Base-by-base conservation (phyloP, 2,888 invertebrate species). In the Eubasilissa splendida region DNA sequence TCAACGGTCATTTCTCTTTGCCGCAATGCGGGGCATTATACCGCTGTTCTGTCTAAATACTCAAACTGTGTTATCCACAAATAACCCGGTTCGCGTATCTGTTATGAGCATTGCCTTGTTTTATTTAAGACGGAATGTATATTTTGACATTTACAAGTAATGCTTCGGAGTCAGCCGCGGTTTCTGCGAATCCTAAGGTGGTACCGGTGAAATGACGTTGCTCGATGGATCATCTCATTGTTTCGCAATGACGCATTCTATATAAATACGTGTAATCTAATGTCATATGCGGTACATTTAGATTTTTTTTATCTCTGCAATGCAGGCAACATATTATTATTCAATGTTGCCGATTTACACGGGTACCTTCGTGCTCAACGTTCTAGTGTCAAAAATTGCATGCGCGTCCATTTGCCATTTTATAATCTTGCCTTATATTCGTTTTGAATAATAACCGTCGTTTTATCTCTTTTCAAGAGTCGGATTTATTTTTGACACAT, bases 1-100 rank as follows among this genome's bases (percentile, higher is more conserved):
- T 88, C 89, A 90, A 89, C 89, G 89, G 89, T 89, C 89, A 88
- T 88, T 90, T 65, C 59, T 58, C 56, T 90, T 90, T 90, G 90
- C 90, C 90, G 90, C 90, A 91, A 87, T 91, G 90, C 90, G 89
- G 90, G 80, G 89, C 88, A 81, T 73, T 77, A 74, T 77, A 77
- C 78, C 75, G 81, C 86, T 73, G 56, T 73, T 73, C 71, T 86
- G 86, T 87, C 84, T 85, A 68, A 50, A 75, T 75, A 58, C 80
- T 59, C 42, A 52, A 75, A 75, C 75, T 52, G 77, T 81, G 78
- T 81, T 78, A 60, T 77, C 78, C 77, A 59, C 74, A 78, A 78
- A 78, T 81, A 77, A 78, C 81, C 78, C 74, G 74, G 71, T 80
- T 76, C 54, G 71, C 71, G 71, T 80, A 65, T 77, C 75, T 81